These are phyloP conservation scores for Oscheius sp. DNA, from an alignment of 2,888 invertebrate species.

Conservation along the genomic window DNA sequence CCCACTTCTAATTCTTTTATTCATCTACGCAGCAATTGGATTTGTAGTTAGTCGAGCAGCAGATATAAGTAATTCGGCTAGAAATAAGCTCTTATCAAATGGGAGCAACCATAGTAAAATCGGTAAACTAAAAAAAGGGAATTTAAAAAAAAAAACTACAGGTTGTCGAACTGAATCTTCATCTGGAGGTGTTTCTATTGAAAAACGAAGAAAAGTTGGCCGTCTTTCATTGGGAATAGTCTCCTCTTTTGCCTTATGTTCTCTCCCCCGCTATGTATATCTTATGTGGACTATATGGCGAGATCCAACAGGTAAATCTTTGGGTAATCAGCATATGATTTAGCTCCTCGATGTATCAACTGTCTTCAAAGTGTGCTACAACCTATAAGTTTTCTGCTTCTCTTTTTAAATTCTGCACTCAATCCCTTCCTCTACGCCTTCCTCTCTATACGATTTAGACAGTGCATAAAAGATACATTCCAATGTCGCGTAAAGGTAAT, in stretches of 20 bases:
- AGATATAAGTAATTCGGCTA: slow-evolving; percentile 46
- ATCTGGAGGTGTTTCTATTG: slow-evolving; percentile 46
- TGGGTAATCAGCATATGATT: slow-evolving; percentile 26
- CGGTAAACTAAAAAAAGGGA: neutral
- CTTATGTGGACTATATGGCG: slow-evolving; percentile 67
- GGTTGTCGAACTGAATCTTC: slow-evolving; percentile 50
- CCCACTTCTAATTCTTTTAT: slow-evolving; percentile 70
- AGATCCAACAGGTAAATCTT: slow-evolving; percentile 55
- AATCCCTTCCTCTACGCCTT: slow-evolving; percentile 91
- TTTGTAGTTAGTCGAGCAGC: slow-evolving; percentile 62
- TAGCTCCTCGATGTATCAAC: slow-evolving; percentile 60
- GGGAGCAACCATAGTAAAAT: slow-evolving; percentile 18
- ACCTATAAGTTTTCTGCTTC: slow-evolving; percentile 85
- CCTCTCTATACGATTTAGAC: slow-evolving; percentile 82
- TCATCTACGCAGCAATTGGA: slow-evolving; percentile 72
- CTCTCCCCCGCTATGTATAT: slow-evolving; percentile 86
- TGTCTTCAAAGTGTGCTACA: slow-evolving; percentile 62
- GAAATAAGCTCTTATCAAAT: slow-evolving; percentile 43
- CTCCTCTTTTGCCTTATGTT: slow-evolving; percentile 86
- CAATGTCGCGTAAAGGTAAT: slow-evolving; percentile 6
- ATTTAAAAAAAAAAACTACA: neutral
- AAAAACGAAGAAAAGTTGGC: slow-evolving; percentile 75
- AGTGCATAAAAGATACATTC: slow-evolving; percentile 84
- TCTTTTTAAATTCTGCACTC: slow-evolving; percentile 88
- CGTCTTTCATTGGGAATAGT: slow-evolving; percentile 88